Conservation (phyloP, 2,113 vertebrate species). For the Hucho hucho region DNA sequence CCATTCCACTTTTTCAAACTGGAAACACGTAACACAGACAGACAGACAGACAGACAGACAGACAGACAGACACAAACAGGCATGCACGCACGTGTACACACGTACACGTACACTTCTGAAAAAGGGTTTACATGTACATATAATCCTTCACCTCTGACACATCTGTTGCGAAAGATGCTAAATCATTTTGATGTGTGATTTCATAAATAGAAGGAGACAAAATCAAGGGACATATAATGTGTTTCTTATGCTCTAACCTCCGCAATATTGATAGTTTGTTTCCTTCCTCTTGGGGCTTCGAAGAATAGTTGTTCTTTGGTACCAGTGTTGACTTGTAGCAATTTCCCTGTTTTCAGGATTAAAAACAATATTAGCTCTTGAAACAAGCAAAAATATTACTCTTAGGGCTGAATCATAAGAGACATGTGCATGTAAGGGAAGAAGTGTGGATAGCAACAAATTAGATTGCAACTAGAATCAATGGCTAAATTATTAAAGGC, state of each 20-base stretch:
- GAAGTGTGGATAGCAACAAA: too few species aligned
- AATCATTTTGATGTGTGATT: too few species aligned
- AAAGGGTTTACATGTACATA: too few species aligned
- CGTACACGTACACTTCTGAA: neutral
- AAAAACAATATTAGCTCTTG: constrained; percentile 34
- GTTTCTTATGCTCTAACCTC: constrained; percentile 72
- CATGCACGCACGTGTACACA: neutral
- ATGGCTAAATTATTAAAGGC: too few species aligned
- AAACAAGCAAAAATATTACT: constrained; percentile 14
- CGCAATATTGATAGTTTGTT: constrained; percentile 80
- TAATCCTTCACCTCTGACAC: too few species aligned
- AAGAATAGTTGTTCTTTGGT: constrained; percentile 96
- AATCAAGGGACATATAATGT: neutral
- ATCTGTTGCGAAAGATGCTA: too few species aligned
- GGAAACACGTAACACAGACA: constrained; percentile 38
- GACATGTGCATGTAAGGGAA: too few species aligned
- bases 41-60: constrained; percentile 16
- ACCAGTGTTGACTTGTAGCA: constrained; percentile 96
- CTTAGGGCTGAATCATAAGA: too few species aligned
- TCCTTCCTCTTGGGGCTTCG: constrained; percentile 92
- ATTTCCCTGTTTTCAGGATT: constrained; percentile 79
- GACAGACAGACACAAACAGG: neutral
- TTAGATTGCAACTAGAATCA: too few species aligned
- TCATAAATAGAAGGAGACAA: too few species aligned
- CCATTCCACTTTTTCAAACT: constrained; percentile 96